Base-by-base conservation (phyloP, 2,888 invertebrate genomes). In the Deilephila porcellus region DNA sequence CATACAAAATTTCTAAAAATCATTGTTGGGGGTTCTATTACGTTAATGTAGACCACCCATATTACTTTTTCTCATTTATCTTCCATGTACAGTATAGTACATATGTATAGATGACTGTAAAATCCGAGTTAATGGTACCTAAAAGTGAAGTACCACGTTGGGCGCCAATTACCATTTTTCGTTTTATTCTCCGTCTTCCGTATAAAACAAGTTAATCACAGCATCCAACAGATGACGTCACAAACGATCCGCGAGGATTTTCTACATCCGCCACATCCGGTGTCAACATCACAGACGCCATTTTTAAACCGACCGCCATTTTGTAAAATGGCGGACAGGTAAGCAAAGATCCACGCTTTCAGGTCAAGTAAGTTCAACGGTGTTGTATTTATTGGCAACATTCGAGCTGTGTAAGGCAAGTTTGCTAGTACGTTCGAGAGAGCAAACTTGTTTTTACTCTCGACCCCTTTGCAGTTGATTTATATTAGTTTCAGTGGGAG, bases 201-300 rank as follows among this genome's bases (percentile, higher is more conserved):
- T 17, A 67, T 20, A 45, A 64, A 64, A 45, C 67, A 7, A 45
- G 45, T 45, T 67, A 52, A 52, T 45, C 17, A 45, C 67, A 67
- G 45, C 52, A 67, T 67, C 25, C n/a, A 2, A 56, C 17, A 56
- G 56, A 52, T 25, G 67, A 52, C 45, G 4, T 52, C 52, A 52
- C 67, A 52, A 45, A 67, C 25, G 67, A 52, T 45, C 45, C 25
- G 67, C 52, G 37, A 45, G 64, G 20, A 52, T 45, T 67, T 67
- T 52, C 52, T 52, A 45, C 64, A 64, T 64, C 64, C 64, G 64
- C 45, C 64, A 64, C 64, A 20, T 64, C 64, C 64, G 64, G 64
- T 64, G 64, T 14, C 45, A 45, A 45, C 37, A 45, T 64, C 64
- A 20, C 64, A 19, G 37, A 45, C 20, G 45, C 45, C 64, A 64